Evolutionary conservation across 1,140 invertebrate species (phyloP).

Genomic region (Teleopsis dalmanni): DNA sequence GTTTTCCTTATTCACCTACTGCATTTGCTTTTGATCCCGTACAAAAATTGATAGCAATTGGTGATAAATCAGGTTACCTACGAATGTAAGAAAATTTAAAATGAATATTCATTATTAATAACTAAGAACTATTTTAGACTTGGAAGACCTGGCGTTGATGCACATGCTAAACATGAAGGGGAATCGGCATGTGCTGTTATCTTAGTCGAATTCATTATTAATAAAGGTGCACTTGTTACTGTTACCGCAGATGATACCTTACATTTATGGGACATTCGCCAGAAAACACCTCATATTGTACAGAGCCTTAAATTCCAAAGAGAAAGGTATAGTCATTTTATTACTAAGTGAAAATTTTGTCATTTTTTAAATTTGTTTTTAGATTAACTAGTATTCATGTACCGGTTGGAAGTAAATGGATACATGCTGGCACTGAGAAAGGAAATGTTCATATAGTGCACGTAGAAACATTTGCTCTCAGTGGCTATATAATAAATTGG

Average conservation of each 20-base stretch:
- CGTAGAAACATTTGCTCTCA: conserved; percentile 90
- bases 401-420: conserved; percentile 95
- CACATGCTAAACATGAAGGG: conserved; percentile 79
- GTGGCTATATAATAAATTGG: conserved; percentile 99
- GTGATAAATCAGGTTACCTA: conserved; percentile 89
- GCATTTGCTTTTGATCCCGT: conserved; percentile 96
- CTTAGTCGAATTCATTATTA: conserved; percentile 88
- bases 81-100: conserved; percentile 66
- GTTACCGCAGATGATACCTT: conserved; percentile 90
- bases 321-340: conserved; percentile 63
- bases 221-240: conserved; percentile 92
- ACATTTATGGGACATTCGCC: conserved; percentile 95
- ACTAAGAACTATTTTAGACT: conserved; percentile 54
- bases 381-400: conserved; percentile 91
- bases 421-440: conserved; percentile 94
- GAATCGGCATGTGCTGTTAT: conserved; percentile 64
- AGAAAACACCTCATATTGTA: conserved; percentile 89
- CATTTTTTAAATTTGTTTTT: conserved; percentile 22
- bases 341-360: neutral
- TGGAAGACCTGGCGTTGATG: conserved; percentile 90
- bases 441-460: conserved; percentile 98
- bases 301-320: conserved; percentile 95
- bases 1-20: conserved; percentile 96
- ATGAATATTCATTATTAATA: neutral
- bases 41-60: conserved; percentile 92